phyloP scores from a whole-genome alignment of 2,797 vertebrate species.

The Cetoscarus ocellatus region DNA sequence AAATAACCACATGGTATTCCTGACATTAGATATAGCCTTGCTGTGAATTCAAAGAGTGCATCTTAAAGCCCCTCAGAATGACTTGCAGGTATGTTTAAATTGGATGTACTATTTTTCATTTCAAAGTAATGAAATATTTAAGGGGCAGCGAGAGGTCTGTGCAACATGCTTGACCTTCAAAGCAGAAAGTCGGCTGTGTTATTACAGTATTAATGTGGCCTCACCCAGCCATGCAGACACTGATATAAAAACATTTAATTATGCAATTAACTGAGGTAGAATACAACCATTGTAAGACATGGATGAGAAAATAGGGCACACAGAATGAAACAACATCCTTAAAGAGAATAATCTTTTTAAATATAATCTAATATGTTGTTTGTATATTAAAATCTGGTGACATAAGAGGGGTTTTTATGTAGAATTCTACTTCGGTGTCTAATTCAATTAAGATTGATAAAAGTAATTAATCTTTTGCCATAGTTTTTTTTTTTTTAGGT shows the following conservation, averaged over 20 bases:
- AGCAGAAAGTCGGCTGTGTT: constrained; percentile 73
- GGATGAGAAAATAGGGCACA: constrained; percentile 64
- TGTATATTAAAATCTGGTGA: constrained; percentile 38
- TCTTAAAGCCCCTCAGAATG: constrained; percentile 63
- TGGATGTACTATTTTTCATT: constrained; percentile 80
- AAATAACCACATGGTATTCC: too few species aligned
- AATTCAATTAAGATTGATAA: too few species aligned
- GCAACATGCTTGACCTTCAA: constrained; percentile 81
- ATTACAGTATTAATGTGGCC: constrained; percentile 84
- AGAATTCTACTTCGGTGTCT: too few species aligned
- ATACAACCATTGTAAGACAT: constrained; percentile 74
- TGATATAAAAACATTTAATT: constrained; percentile 85
- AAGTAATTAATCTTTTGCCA: too few species aligned
- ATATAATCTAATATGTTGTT: constrained; percentile 18
- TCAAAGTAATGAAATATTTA: constrained; percentile 87
- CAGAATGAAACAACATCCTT: constrained; percentile 52
- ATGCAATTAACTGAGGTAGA: constrained; percentile 84
- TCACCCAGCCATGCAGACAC: constrained; percentile 63
- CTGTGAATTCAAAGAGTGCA: constrained; percentile 55
- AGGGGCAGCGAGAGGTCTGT: constrained; percentile 62
- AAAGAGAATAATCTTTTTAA: constrained; percentile 14
- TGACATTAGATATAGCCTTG: neutral
- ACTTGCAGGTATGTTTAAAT: constrained; percentile 79
- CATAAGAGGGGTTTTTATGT: constrained; percentile 34
- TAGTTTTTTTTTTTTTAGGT: too few species aligned